Percentiles rank a stretch among this genome's conserved stretches.
phyloP scores from a whole-genome alignment of 1,140 invertebrate species.

The Hylaeus anthracinus region DNA sequence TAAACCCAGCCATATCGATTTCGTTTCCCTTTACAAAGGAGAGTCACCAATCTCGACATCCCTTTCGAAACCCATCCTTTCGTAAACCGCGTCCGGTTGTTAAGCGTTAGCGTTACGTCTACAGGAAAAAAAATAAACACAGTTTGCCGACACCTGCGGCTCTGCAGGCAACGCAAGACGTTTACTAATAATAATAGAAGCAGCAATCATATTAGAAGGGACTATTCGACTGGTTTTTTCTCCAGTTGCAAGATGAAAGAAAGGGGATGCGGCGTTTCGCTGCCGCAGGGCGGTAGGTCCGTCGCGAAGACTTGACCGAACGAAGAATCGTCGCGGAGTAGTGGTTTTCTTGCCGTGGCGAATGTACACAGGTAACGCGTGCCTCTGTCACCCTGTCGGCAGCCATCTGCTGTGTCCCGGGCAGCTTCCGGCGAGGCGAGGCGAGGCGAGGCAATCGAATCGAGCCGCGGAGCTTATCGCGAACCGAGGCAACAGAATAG shows the following conservation, averaged over 20 bases:
- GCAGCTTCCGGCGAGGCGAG: conserved; percentile 47
- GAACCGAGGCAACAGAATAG: conserved; percentile 18
- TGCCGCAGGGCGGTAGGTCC: conserved; percentile 15
- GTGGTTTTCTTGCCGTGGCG: conserved; percentile 54
- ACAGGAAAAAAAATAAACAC: no score
- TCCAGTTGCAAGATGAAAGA: not conserved
- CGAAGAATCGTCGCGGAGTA: conserved; percentile 29
- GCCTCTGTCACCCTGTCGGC: conserved; percentile 63
- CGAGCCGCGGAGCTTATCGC: conserved; percentile 39
- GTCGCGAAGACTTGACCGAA: not conserved
- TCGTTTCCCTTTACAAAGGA: no score
- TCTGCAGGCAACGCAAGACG: no score
- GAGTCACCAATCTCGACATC: no score
- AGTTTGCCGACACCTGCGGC: no score
- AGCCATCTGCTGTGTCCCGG: conserved; percentile 58
- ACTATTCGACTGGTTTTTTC: no score
- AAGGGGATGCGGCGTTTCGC: not conserved
- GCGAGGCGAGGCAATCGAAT: conserved; percentile 49
- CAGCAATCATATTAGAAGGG: no score
- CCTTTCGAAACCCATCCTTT: no score
- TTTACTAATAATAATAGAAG: no score
- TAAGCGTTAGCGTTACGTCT: no score
- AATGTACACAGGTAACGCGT: conserved; percentile 63
- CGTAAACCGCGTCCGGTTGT: no score
- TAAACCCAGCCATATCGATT: no score